phyloP scores from a whole-genome alignment of 2,113 vertebrate genomes.

The Saguinus midas region DNA sequence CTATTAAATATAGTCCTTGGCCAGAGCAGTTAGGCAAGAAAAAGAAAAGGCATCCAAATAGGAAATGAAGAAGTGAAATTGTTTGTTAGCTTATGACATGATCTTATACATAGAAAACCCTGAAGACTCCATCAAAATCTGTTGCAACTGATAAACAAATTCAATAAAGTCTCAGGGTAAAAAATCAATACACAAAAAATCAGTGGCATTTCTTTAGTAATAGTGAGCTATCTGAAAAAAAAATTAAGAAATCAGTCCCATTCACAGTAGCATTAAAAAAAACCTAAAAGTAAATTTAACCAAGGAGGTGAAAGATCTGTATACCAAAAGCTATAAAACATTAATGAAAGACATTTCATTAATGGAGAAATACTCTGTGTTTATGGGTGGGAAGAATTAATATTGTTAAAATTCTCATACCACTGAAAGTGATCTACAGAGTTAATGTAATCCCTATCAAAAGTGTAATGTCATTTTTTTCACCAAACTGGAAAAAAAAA shows the following conservation, averaged over 20 bases:
- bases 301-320: not conserved
- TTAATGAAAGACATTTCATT: not conserved
- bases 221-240: not conserved
- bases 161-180: not conserved
- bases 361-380: not conserved
- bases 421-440: not conserved
- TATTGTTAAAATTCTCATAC: not conserved
- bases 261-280: not conserved
- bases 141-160: not conserved
- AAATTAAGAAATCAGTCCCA: not conserved
- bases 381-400: not conserved
- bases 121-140: not conserved
- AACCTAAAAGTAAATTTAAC: not conserved
- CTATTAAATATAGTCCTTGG: not conserved
- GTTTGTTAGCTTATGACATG: not conserved
- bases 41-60: not conserved
- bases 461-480: not conserved
- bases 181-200: not conserved
- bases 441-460: not conserved
- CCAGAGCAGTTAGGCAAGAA: not conserved
- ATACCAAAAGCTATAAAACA: not conserved
- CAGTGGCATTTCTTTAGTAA: not conserved
- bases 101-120: not conserved
- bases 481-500: not conserved
- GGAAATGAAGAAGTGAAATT: not conserved